Percentiles rank a stretch among this genome's conserved stretches.
These are phyloP conservation scores for Pocillopora verrucosa DNA, from an alignment of 64 coral and sea anemone species.

Conservation along the genomic window DNA sequence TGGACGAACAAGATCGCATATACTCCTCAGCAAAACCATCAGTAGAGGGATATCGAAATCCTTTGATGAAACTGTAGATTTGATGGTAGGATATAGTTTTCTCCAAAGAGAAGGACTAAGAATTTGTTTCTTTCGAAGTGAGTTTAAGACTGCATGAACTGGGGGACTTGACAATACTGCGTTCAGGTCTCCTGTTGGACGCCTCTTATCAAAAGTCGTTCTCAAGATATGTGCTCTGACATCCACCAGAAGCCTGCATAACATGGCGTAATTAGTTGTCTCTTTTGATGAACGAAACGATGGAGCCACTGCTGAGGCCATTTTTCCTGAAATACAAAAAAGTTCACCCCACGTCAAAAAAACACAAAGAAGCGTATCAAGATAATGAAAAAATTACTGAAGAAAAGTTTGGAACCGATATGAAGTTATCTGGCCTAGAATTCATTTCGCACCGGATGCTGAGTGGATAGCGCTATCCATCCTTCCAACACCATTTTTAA, in stretches of 20 bases:
- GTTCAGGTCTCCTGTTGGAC: constrained; percentile 25
- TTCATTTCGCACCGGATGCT: no score
- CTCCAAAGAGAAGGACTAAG: constrained; percentile 42
- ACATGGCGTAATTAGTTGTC: constrained; percentile 19
- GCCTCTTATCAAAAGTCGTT: constrained; percentile 13
- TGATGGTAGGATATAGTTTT: constrained; percentile 33
- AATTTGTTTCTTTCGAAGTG: background rate
- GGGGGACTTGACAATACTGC: constrained; percentile 6
- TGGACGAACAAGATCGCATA: constrained; percentile 13
- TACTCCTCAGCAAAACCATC: constrained; percentile 28
- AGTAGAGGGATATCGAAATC: constrained; percentile 46
- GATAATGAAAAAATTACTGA: no score
- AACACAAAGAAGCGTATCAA: no score
- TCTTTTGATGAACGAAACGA: constrained; percentile 22
- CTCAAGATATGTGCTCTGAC: constrained; percentile 34
- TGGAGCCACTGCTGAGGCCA: background rate
- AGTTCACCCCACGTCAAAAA: no score
- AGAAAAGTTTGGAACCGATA: no score
- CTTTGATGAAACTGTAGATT: constrained; percentile 19
- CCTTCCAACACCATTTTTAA: no score
- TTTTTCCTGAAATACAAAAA: no score
- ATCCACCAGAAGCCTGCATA: constrained; percentile 40
- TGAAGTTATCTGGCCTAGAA: no score
- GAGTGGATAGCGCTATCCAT: no score
- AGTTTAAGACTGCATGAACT: background rate